Evolutionary conservation across 2,113 vertebrate species (phyloP), one percentile per base, ranked within the genome.

Genomic region (Nesogale talazaci): DNA sequence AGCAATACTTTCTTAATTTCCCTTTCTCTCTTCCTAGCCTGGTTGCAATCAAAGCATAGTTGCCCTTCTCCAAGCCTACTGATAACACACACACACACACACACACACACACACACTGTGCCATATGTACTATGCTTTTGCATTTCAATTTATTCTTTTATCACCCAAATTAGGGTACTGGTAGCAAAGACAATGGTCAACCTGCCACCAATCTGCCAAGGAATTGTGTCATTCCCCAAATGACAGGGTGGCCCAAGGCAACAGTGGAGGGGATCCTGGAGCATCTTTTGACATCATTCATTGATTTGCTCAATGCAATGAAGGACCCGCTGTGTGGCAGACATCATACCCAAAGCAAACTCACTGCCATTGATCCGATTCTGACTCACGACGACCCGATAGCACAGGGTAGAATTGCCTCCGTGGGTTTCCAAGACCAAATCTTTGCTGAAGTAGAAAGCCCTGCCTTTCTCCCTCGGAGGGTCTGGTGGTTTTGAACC

Each of bases 61-160:
- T 89, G 63, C 34, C 74, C 34, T 89, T 34, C 42, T 92, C 67
- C 17, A 22, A 20, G 15, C 38, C 57, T n/a, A 25, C 22, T 25
- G 36, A 59, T 57, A 67, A 42, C 77, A 34, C n/a, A 52, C 46
- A 52, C 46, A 52, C 22, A n/a, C n/a, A 36, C 34, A 70, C 25
- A 67, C 22, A 38, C 6, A 15, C 46, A 34, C 65, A 42, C 38
- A 8, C 2, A 27, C 15, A 1, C 9, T 34, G 69, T 7, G 14
- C 3, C 1, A 5, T 36, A 46, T 42, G 52, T 91, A 69, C 15
- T 25, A 69, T 77, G 57, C 67, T 46, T 78, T 90, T 36, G 81
- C 42, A 74, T n/a, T 59, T 42, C 23, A 59, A 31, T 83, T 19
- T 67, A 15, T 56, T 92, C 83, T 89, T 87, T 94, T 34, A n/a